Evolutionary conservation across 2,888 invertebrate genomes (phyloP).

Genomic region (Panzeria rudis): DNA sequence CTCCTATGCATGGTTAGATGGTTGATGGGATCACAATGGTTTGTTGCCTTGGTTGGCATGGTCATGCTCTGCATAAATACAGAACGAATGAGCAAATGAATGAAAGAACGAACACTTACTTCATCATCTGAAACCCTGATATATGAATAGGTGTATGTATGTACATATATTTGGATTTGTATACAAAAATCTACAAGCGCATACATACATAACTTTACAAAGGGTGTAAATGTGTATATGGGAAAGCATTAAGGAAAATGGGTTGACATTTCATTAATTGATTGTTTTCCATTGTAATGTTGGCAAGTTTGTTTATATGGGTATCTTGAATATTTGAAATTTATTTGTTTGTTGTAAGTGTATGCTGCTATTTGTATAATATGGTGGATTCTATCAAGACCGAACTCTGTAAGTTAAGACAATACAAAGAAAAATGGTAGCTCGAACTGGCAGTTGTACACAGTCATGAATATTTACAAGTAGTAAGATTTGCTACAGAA

Average conservation of each 20-base stretch:
- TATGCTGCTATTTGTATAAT: neutral
- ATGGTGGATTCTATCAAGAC: conserved; percentile 20
- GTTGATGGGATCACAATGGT: conserved; percentile 21
- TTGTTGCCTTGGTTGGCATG: conserved; percentile 46
- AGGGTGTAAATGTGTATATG: neutral
- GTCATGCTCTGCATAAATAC: conserved; percentile 58
- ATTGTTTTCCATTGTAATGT: conserved; percentile 29
- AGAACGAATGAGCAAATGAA: conserved; percentile 13
- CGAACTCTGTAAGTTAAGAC: conserved; percentile 33
- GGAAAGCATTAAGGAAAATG: conserved; percentile 44
- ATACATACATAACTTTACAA: neutral
- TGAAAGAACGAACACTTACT: conserved; percentile 26
- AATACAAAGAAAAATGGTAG: conserved; percentile 54
- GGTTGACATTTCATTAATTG: conserved; percentile 67
- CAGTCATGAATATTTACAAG: too few species aligned
- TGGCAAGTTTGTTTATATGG: conserved; percentile 19
- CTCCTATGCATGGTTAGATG: conserved; percentile 2
- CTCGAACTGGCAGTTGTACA: too few species aligned
- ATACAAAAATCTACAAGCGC: neutral
- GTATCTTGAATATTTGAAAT: conserved; percentile 18
- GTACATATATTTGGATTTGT: neutral
- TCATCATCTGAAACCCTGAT: conserved; percentile 30
- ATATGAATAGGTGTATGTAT: neutral
- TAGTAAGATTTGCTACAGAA: too few species aligned
- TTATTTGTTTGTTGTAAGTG: conserved; percentile 33